Evolutionary conservation across 1,140 invertebrate genomes (phyloP), one percentile per base, ranked within the genome.

Genomic region (Drosophila leontia): DNA sequence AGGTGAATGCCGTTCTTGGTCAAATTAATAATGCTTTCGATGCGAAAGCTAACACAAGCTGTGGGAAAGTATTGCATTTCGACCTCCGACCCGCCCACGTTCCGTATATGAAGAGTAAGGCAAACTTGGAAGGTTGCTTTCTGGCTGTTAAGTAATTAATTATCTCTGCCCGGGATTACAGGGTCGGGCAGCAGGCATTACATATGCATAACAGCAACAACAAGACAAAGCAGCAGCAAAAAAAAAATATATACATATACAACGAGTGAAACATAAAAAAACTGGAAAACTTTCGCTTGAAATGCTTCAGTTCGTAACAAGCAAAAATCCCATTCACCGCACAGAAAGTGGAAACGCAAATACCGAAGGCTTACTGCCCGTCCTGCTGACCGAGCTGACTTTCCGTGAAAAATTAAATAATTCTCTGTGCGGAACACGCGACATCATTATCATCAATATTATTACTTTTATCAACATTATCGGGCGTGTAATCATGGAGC

Each of bases 121-220:
- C 39, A 19, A 48, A 23, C 41, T 39, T 13, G 12, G 37, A 35
- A 19, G 48, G 23, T 17, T 39, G 35, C 44, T 17, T 34, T 29
- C 44, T 76, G 35, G 17, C 50, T 69, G 76, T 60, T 78, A 78
- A 71, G 75, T 70, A 82, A 87, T 86, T 79, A 86, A 87, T 82
- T 82, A 86, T 82, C 72, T 75, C 58, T 62, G 60, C 74, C 60
- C 53, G 23, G 78, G 68, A 82, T 86, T 69, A 64, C 62, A 42
- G 45, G 35, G 48, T n/a, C 39, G 64, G 51, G 55, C 68, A 84
- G 34, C 61, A 57, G 47, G 77, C 68, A 77, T 80, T 68, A 82
- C 58, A 78, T 39, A 75, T 72, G 50, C 53, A 61, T 35, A 50
- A 50, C 47, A 50, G 9, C 9, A 60, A 39, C 41, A 51, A 50